Evolutionary conservation across 2,888 invertebrate species (phyloP).

Genomic region (Neoascia interrupta): DNA sequence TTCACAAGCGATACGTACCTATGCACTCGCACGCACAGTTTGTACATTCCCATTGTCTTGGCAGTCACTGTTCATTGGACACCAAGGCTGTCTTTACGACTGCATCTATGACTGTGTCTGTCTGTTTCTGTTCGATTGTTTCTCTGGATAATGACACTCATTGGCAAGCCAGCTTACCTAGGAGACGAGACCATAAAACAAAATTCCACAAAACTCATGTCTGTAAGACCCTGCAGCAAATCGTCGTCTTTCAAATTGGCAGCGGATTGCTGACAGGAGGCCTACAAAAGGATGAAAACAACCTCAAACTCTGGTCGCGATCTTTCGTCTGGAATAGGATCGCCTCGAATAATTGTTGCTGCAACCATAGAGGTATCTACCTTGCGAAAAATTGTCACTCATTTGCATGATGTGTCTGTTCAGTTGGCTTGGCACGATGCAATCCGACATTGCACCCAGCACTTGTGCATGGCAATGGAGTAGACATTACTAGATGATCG

Average conservation of each 20-base stretch:
- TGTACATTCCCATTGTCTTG: constrained; percentile 13
- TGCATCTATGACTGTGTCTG: constrained; percentile 48
- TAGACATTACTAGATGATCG: not conserved
- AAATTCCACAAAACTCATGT: constrained; percentile 46
- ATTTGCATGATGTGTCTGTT: constrained; percentile 56
- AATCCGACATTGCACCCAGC: too few relatives aligned
- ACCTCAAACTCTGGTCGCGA: constrained; percentile 1
- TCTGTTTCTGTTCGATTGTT: constrained; percentile 17
- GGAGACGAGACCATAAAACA: constrained; percentile 42
- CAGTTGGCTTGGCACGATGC: constrained; percentile 1
- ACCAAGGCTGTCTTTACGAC: constrained; percentile 16
- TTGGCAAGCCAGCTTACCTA: constrained; percentile 39
- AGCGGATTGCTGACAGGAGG: constrained; percentile 23
- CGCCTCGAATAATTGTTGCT: constrained; percentile 40
- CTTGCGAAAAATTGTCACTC: constrained; percentile 52
- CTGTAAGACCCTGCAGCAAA: constrained; percentile 12
- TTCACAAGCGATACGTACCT: constrained; percentile 18
- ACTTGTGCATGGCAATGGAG: too few relatives aligned
- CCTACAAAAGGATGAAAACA: constrained; percentile 3
- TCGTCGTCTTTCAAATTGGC: constrained; percentile 11
- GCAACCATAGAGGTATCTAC: constrained; percentile 16
- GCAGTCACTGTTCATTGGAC: constrained; percentile 6
- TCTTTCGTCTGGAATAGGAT: constrained; percentile 2
- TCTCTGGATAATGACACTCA: constrained; percentile 21
- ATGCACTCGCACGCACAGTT: constrained; percentile 28